Percentiles rank a stretch among this genome's conserved stretches.
Conservation (phyloP, 2,797 vertebrate species). For the Scyliorhinus canicula region DNA sequence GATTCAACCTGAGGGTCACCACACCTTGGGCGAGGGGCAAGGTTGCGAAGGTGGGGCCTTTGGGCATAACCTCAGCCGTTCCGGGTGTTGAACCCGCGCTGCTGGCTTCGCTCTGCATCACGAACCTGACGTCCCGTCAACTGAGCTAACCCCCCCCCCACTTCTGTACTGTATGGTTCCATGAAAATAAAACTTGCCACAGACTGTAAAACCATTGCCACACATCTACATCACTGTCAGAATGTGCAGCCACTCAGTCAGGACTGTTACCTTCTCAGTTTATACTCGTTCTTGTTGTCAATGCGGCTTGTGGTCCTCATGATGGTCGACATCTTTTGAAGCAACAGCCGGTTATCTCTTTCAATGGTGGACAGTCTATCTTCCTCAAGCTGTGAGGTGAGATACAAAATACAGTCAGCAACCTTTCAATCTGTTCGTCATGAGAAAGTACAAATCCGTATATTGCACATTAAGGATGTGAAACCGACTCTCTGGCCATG, state of each 20-base stretch:
- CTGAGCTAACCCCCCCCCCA: no score
- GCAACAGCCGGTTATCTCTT: constrained; percentile 62
- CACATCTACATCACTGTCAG: not conserved
- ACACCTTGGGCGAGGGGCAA: no score
- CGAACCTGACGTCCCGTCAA: no score
- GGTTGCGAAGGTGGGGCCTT: no score
- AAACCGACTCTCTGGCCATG: not conserved
- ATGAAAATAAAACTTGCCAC: not conserved
- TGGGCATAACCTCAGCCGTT: no score
- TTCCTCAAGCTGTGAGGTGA: constrained; percentile 56
- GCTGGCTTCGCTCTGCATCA: no score
- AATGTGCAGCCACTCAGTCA: not conserved
- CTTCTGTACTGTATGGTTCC: not conserved
- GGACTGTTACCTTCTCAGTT: constrained; percentile 56
- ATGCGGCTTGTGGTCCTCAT: constrained; percentile 55
- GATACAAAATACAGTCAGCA: not conserved
- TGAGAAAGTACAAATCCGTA: not conserved
- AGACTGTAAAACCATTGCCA: not conserved
- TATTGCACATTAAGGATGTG: no score
- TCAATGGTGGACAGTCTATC: constrained; percentile 53
- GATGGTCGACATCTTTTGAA: constrained; percentile 61
- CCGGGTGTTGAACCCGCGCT: no score
- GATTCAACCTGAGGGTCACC: no score
- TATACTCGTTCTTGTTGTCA: constrained; percentile 55
- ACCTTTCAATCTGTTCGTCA: not conserved